phyloP scores from a whole-genome alignment of 2,113 vertebrate genomes.

The Rallus limicola region DNA sequence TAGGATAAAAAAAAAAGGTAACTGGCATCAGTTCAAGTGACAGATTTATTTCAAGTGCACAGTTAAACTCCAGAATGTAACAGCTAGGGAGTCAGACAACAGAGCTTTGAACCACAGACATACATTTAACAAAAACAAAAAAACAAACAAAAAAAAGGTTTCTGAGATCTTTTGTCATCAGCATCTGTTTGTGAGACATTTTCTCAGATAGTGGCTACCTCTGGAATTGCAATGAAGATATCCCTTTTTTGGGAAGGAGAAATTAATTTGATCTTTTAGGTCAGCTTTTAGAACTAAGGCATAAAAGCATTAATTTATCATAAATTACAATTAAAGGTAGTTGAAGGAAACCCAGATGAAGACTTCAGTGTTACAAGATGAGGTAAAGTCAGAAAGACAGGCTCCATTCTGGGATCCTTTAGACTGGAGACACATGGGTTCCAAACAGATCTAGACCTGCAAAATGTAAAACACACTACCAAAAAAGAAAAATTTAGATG shows the following conservation, averaged over 20 bases:
- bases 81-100: not conserved
- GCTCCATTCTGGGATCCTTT: not conserved
- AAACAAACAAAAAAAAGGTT: not conserved
- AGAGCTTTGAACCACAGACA: not conserved
- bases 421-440: not conserved
- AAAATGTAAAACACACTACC: not conserved
- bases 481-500: not conserved
- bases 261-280: not conserved
- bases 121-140: no score
- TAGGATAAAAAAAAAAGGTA: not conserved
- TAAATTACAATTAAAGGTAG: not conserved
- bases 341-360: not conserved
- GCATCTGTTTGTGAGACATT: not conserved
- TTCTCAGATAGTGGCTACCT: not conserved
- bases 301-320: not conserved
- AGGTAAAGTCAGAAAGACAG: not conserved
- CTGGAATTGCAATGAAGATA: not conserved
- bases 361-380: not conserved
- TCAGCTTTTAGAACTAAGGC: not conserved
- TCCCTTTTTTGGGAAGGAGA: not conserved
- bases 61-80: not conserved
- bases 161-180: not conserved
- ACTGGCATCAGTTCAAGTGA: not conserved
- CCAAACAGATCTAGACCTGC: not conserved
- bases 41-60: not conserved